A percentile compares a stretch with the other conserved stretches of the same genome.
Conservation (phyloP, 1,140 invertebrate species). For the Drosophila kurseongensis region DNA sequence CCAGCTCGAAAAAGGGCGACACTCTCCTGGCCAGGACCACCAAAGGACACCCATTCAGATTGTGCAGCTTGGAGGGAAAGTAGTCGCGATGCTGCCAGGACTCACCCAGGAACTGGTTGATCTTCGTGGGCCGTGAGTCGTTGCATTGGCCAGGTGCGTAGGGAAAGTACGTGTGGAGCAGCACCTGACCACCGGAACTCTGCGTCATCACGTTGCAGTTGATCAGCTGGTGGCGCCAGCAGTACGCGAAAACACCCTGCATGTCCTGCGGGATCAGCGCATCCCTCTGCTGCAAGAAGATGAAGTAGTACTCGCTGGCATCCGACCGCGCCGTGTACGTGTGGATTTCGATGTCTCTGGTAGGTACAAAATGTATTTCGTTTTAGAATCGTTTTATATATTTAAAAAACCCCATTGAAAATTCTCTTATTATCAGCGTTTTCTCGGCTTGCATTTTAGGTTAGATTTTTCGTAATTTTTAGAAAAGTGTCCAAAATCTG, state of each 20-base stretch:
- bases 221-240: slow-evolving; percentile 62
- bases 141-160: slow-evolving; percentile 36
- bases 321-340: slow-evolving; percentile 39
- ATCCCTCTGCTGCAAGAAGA: slow-evolving; percentile 63
- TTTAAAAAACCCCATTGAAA: too few relatives aligned
- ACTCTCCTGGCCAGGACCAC: slow-evolving; percentile 26
- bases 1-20: slow-evolving; percentile 39
- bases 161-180: slow-evolving; percentile 64
- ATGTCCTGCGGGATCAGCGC: slow-evolving; percentile 42
- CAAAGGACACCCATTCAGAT: slow-evolving; percentile 54
- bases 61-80: slow-evolving; percentile 57
- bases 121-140: slow-evolving; percentile 4
- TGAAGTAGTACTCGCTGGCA: slow-evolving; percentile 62
- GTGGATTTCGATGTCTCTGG: slow-evolving; percentile 58
- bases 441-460: too few relatives aligned
- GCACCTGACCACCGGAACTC: slow-evolving; percentile 42
- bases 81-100: slow-evolving; percentile 40
- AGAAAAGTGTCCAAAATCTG: too few relatives aligned
- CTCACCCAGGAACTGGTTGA: slow-evolving; percentile 49
- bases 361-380: too few relatives aligned
- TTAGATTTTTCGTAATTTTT: too few relatives aligned
- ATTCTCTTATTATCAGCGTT: too few relatives aligned
- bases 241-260: slow-evolving; percentile 63
- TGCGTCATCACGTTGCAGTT: slow-evolving; percentile 70
- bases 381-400: too few relatives aligned